These are phyloP conservation scores for Nymphalis io DNA, from an alignment of 1,140 invertebrate species.

Conservation along the genomic window DNA sequence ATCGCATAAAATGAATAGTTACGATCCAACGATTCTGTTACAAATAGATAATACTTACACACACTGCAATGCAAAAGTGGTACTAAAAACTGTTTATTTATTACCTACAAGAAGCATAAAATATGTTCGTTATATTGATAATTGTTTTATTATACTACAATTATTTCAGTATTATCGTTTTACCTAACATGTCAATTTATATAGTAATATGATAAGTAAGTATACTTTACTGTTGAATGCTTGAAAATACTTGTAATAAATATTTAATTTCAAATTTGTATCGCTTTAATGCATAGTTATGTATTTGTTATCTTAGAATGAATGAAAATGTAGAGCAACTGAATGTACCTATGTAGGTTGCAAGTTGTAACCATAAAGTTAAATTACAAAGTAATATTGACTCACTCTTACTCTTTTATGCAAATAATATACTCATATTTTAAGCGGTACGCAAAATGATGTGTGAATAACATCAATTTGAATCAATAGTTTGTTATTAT, in stretches of 20 bases:
- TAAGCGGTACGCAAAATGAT: constrained; percentile 6
- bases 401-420: constrained; percentile 8
- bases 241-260: not conserved
- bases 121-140: too few relatives aligned
- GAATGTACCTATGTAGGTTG: not conserved
- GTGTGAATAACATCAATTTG: constrained; percentile 25
- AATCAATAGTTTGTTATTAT: constrained; percentile 15
- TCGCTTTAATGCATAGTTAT: not conserved
- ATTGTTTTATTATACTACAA: too few relatives aligned
- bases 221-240: not conserved
- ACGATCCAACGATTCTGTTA: constrained; percentile 26
- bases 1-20: constrained; percentile 25
- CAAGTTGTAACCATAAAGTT: not conserved
- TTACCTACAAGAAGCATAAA: not conserved
- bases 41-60: constrained; percentile 15
- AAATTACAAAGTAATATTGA: constrained; percentile 3
- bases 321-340: constrained; percentile 1
- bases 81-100: constrained; percentile 8
- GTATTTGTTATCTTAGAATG: constrained; percentile 1
- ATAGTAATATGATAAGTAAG: not conserved
- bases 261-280: not conserved
- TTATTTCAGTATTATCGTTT: too few relatives aligned
- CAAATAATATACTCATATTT: constrained; percentile 18
- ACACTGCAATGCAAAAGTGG: not conserved
- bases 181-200: too few relatives aligned